Percentiles rank a stretch among this genome's conserved stretches.
Evolutionary conservation across 1,140 invertebrate genomes (phyloP).

Genomic region (Hetaerina americana): DNA sequence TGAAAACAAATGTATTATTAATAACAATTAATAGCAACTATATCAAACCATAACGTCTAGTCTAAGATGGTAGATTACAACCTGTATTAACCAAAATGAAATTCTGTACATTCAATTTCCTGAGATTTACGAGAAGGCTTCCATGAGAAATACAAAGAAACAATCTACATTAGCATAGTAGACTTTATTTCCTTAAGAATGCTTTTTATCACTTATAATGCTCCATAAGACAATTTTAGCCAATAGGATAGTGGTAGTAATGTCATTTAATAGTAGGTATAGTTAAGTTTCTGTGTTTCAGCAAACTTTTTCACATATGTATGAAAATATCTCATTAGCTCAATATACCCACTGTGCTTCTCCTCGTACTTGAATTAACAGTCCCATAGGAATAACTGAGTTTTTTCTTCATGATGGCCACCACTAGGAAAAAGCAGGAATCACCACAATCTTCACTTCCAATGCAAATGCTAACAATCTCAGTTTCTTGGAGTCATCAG

Average conservation of each 20-base stretch:
- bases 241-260: background rate
- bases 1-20: too few relatives aligned
- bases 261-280: background rate
- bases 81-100: too few relatives aligned
- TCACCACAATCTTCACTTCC: background rate
- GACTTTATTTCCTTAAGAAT: background rate
- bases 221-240: too few relatives aligned
- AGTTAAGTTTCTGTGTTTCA: background rate
- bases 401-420: background rate
- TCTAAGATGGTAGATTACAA: too few relatives aligned
- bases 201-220: background rate
- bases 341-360: background rate
- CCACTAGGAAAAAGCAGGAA: background rate
- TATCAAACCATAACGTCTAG: too few relatives aligned
- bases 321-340: background rate
- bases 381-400: background rate
- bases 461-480: constrained; percentile 13
- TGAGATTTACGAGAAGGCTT: too few relatives aligned
- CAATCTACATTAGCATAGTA: too few relatives aligned
- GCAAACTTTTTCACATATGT: background rate
- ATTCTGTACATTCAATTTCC: too few relatives aligned
- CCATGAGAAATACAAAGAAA: too few relatives aligned
- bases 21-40: too few relatives aligned
- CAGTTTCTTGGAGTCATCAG: constrained; percentile 26
- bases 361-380: background rate